These are phyloP conservation scores for Cervus canadensis DNA, from an alignment of 2,113 vertebrate species.

Conservation along the genomic window DNA sequence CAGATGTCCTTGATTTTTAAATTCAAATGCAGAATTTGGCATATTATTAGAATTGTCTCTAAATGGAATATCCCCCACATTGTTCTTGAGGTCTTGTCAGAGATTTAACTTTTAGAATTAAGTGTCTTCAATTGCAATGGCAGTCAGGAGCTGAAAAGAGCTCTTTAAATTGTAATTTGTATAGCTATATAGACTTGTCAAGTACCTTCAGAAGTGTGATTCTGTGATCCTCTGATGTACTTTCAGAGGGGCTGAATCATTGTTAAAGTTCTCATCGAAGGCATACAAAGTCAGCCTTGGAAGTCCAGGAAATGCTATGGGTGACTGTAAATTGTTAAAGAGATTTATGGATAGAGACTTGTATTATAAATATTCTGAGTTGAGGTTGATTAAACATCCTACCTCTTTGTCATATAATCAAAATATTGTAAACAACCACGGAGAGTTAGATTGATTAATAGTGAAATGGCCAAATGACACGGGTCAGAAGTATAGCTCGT, in stretches of 20 bases:
- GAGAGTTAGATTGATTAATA: not conserved
- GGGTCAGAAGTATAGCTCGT: not conserved
- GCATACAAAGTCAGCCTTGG: constrained; percentile 10
- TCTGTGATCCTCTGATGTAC: constrained; percentile 34
- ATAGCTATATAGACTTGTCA: constrained; percentile 1
- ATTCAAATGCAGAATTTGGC: not conserved
- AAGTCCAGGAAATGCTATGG: not conserved
- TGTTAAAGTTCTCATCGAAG: not conserved
- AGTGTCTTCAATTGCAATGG: not conserved
- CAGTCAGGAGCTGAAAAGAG: constrained; percentile 32
- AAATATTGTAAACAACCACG: not conserved
- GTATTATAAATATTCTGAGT: constrained; percentile 6
- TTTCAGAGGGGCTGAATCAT: constrained; percentile 34
- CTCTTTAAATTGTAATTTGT: constrained; percentile 34
- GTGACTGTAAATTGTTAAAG: not conserved
- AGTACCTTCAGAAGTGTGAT: constrained; percentile 34
- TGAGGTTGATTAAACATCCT: constrained; percentile 13
- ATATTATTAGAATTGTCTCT: not conserved
- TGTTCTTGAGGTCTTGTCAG: not conserved
- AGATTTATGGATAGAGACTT: constrained; percentile 23
- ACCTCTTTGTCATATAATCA: not conserved
- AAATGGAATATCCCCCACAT: not conserved
- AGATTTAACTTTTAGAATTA: constrained; percentile 41
- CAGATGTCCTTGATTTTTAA: constrained; percentile 16
- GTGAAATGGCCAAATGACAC: not conserved